Evolutionary conservation across 1,140 invertebrate genomes (phyloP).

Genomic region (Protaetia brevitarsis): DNA sequence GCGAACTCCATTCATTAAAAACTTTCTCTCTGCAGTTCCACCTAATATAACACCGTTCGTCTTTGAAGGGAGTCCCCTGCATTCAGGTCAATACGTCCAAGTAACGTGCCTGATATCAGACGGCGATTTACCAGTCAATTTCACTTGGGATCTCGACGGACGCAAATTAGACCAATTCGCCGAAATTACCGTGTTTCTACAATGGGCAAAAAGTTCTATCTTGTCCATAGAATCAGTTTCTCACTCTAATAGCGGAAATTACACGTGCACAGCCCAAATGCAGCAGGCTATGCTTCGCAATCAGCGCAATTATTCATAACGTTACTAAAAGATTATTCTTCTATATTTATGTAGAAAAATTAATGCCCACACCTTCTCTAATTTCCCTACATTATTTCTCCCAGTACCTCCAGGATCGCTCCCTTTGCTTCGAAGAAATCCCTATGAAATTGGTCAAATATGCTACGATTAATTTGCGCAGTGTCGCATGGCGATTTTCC

Average conservation of each 20-base stretch:
- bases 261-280: constrained; percentile 76
- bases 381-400: no score
- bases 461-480: constrained; percentile 68
- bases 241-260: constrained; percentile 71
- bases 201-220: constrained; percentile 46
- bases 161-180: constrained; percentile 48
- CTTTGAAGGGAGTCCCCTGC: constrained; percentile 64
- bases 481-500: constrained; percentile 68
- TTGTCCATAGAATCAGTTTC: constrained; percentile 71
- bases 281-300: constrained; percentile 67
- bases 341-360: no score
- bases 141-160: constrained; percentile 65
- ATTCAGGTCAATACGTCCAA: constrained; percentile 69
- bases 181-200: constrained; percentile 52
- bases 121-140: constrained; percentile 65
- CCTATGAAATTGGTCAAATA: constrained; percentile 67
- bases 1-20: constrained; percentile 26
- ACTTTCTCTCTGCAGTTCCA: constrained; percentile 50
- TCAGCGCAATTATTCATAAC: constrained; percentile 62
- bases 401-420: constrained; percentile 64
- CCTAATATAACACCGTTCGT: constrained; percentile 68
- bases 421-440: constrained; percentile 64
- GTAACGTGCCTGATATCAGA: constrained; percentile 70
- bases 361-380: no score
- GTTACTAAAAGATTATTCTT: no score